A percentile compares a stretch with the other conserved stretches of the same genome.
phyloP scores from a whole-genome alignment of 2,797 vertebrate genomes.

The Urocyon cinereoargenteus region DNA sequence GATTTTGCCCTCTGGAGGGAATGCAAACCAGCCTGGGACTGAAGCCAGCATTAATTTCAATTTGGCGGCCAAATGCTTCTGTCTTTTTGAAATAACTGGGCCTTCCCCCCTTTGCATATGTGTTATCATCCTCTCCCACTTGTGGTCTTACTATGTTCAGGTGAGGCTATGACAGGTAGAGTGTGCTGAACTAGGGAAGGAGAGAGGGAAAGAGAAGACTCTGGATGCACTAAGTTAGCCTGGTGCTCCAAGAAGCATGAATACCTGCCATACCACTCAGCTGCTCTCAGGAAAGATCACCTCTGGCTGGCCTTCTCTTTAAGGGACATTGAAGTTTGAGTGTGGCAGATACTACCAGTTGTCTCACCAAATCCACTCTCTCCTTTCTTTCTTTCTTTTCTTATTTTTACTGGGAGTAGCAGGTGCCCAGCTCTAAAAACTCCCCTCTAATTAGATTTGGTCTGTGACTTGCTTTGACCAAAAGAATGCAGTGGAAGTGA shows the following conservation, averaged over 20 bases:
- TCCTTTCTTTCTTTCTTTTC: neutral
- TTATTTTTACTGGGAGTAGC: neutral
- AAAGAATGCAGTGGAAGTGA: neutral
- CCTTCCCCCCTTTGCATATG: fast-evolving
- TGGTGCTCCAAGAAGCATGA: neutral
- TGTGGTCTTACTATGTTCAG: neutral
- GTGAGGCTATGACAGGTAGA: neutral
- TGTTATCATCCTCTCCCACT: neutral
- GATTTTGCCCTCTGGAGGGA: neutral
- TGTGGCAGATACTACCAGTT: too few species aligned
- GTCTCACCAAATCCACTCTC: neutral
- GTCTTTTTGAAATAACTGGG: neutral
- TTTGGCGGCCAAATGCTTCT: conserved; percentile 29
- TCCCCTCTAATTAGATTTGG: neutral
- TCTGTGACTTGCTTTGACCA: neutral
- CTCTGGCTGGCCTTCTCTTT: neutral
- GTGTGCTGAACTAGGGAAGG: neutral
- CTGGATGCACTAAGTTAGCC: neutral
- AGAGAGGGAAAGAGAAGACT: neutral
- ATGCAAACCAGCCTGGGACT: neutral
- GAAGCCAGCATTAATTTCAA: conserved; percentile 61
- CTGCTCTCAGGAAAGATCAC: neutral
- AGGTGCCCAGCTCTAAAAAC: neutral
- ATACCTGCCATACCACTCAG: fast-evolving
- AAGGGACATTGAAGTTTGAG: neutral